Evolutionary conservation across 2,888 invertebrate genomes (phyloP).

Genomic region (Parelbella ahira): DNA sequence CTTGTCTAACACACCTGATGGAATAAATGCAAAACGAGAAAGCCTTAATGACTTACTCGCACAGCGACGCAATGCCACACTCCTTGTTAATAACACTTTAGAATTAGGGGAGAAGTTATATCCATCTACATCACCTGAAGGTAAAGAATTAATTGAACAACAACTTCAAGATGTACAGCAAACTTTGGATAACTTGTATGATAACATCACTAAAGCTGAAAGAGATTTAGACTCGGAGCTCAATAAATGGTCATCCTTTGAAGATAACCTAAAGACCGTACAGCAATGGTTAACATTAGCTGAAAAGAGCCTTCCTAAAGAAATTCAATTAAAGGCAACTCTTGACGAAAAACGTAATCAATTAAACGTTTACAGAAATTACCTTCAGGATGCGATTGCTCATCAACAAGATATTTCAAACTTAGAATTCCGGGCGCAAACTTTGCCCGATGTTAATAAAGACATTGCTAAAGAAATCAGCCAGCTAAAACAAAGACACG

Average conservation of each 20-base stretch:
- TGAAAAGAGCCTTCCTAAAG: constrained; percentile 87
- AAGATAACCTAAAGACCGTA: constrained; percentile 90
- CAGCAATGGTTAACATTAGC: constrained; percentile 89
- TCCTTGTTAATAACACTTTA: constrained; percentile 89
- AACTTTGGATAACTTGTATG: constrained; percentile 89
- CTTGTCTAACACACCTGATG: constrained; percentile 83
- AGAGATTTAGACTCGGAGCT: constrained; percentile 91
- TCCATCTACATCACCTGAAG: constrained; percentile 91
- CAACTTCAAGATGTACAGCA: constrained; percentile 92
- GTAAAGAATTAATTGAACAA: constrained; percentile 90
- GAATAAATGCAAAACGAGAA: constrained; percentile 84
- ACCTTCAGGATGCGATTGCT: constrained; percentile 90
- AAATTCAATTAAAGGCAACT: constrained; percentile 90
- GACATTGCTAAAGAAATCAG: constrained; percentile 86
- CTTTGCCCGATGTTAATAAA: constrained; percentile 88
- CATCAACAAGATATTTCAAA: constrained; percentile 93
- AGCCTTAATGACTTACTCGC: constrained; percentile 86
- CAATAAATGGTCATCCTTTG: constrained; percentile 93
- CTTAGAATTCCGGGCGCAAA: constrained; percentile 88
- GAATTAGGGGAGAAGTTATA: constrained; percentile 94
- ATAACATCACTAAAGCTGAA: constrained; percentile 88
- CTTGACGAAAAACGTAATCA: constrained; percentile 95
- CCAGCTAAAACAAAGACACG: constrained; percentile 86
- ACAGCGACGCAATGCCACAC: constrained; percentile 87
- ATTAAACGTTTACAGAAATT: constrained; percentile 89